Conservation (phyloP, 2,113 vertebrate genomes). For the Siniperca knerii region DNA sequence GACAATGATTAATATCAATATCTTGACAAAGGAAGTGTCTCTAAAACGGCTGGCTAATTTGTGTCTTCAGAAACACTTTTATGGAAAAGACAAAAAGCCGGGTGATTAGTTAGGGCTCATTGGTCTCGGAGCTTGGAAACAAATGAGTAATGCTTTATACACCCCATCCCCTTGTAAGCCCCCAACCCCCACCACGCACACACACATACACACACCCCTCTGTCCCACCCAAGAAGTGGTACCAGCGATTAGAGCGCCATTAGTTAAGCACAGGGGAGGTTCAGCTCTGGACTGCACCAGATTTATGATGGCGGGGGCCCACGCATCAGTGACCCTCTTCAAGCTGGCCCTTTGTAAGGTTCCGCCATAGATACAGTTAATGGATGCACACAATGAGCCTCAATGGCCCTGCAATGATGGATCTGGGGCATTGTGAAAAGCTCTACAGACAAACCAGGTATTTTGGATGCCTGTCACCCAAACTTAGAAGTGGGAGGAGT, state of each 20-base stretch:
- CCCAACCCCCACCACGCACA: slow-evolving; percentile 19
- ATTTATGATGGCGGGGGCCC: slow-evolving; percentile 78
- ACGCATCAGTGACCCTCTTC: slow-evolving; percentile 79
- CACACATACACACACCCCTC: slow-evolving; percentile 13
- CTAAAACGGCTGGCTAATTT: slow-evolving; percentile 64
- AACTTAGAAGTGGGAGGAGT: slow-evolving; percentile 60
- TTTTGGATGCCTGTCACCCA: slow-evolving; percentile 68
- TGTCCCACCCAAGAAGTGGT: slow-evolving; percentile 68
- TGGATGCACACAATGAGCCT: slow-evolving; percentile 77
- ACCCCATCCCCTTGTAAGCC: slow-evolving; percentile 32
- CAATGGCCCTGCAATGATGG: slow-evolving; percentile 75
- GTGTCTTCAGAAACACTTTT: slow-evolving; percentile 62
- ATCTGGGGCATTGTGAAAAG: slow-evolving; percentile 78
- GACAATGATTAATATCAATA: slow-evolving; percentile 71
- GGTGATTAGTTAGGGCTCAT: slow-evolving; percentile 70
- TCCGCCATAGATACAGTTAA: slow-evolving; percentile 76
- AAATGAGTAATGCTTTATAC: slow-evolving; percentile 64
- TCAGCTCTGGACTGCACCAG: slow-evolving; percentile 70
- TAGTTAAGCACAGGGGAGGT: slow-evolving; percentile 73
- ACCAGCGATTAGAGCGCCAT: slow-evolving; percentile 71
- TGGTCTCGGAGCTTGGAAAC: slow-evolving; percentile 64
- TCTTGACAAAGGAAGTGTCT: slow-evolving; percentile 59
- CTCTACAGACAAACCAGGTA: slow-evolving; percentile 70
- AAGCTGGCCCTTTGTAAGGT: slow-evolving; percentile 74
- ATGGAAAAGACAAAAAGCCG: slow-evolving; percentile 62